Evolutionary conservation across 2,888 invertebrate species (phyloP), one percentile per base, ranked within the genome.

Genomic region (Trypoxylon attenuatum): DNA sequence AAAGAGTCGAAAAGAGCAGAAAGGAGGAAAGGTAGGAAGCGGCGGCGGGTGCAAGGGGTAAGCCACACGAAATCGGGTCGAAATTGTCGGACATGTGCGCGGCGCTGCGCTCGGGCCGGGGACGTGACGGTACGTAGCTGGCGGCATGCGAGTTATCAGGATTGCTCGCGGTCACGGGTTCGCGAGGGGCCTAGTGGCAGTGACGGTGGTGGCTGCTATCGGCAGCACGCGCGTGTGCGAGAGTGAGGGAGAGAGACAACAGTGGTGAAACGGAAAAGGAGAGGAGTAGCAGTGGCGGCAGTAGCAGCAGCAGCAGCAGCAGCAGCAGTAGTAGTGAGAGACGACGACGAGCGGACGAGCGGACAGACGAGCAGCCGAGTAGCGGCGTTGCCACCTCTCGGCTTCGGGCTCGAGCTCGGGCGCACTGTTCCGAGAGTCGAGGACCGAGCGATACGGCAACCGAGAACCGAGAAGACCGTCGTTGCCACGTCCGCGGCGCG

Each of bases 321-420:
- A n/a, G n/a, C n/a, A n/a, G n/a, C n/a, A n/a, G n/a, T n/a, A n/a
- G n/a, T n/a, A n/a, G n/a, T n/a, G n/a, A n/a, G n/a, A n/a, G n/a
- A n/a, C n/a, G n/a, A n/a, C n/a, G n/a, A n/a, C n/a, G n/a, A n/a
- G n/a, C n/a, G n/a, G n/a, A n/a, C n/a, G n/a, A n/a, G n/a, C n/a
- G n/a, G n/a, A n/a, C n/a, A n/a, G n/a, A n/a, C 60, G 70, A 61
- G 77, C 33, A 13, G n/a, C n/a, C 33, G n/a, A 13, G 33, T 13
- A 13, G 25, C 82, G 63, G 56, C 69, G 79, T 79, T 80, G 82
- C 80, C 81, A 78, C 74, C 71, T 81, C 58, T 42, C 47, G 46
- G 54, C 45, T 55, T 67, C 67, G 60, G 58, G 71, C 70, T 13
- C 33, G 33, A 33, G n/a, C 33, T 33, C 33, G 33, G n/a, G 33